Percentiles rank a stretch among this genome's conserved stretches.
These are phyloP conservation scores for Bathynomus jamesi DNA, from an alignment of 1,140 invertebrate species.

Conservation along the genomic window DNA sequence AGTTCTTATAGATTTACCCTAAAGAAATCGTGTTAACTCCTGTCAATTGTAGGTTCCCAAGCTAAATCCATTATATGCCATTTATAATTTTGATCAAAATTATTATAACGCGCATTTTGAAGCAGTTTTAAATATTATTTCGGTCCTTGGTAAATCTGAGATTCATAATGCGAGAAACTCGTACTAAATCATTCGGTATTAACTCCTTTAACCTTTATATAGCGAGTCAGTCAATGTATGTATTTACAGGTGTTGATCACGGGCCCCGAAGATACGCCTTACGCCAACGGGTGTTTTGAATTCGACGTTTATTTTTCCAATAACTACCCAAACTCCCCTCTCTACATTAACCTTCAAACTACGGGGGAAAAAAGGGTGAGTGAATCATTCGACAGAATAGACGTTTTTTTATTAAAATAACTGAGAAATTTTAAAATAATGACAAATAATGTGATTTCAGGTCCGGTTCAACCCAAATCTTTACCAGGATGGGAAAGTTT, in stretches of 20 bases:
- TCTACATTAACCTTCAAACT: slow-evolving; percentile 78
- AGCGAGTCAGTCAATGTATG: too few relatives aligned
- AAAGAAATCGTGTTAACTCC: too few relatives aligned
- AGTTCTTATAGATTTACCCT: too few relatives aligned
- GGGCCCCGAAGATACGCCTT: slow-evolving; percentile 78
- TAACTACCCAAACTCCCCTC: slow-evolving; percentile 66
- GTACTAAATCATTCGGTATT: slow-evolving; percentile 4
- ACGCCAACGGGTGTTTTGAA: slow-evolving; percentile 81
- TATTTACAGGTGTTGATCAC: slow-evolving; percentile 70
- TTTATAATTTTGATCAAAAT: too few relatives aligned
- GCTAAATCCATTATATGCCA: too few relatives aligned
- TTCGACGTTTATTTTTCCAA: slow-evolving; percentile 86
- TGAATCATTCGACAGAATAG: not conserved
- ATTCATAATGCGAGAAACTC: not conserved
- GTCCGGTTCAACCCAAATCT: slow-evolving; percentile 91
- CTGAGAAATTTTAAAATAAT: too few relatives aligned
- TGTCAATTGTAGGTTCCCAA: too few relatives aligned
- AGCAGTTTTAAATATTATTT: too few relatives aligned
- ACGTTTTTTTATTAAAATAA: too few relatives aligned
- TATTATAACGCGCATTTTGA: too few relatives aligned
- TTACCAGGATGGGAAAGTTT: slow-evolving; percentile 95
- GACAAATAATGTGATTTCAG: slow-evolving; percentile 6
- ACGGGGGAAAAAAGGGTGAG: slow-evolving; percentile 80
- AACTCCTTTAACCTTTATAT: slow-evolving; percentile 36
- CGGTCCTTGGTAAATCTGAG: not conserved